Conservation (phyloP, 2,113 vertebrate genomes). For the Psilopogon haemacephalus region DNA sequence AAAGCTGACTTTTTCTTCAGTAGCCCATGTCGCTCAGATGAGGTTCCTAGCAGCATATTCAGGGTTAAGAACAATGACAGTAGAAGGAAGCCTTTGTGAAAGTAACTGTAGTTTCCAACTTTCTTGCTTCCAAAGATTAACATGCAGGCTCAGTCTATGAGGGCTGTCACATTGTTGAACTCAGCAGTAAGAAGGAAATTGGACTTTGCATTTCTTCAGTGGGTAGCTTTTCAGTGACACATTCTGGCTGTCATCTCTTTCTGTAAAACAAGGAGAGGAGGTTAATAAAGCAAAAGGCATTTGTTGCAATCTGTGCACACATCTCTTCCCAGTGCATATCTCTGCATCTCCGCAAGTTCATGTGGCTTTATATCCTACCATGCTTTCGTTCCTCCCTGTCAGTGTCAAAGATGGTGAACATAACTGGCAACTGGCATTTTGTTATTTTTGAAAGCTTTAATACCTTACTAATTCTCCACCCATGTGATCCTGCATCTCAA, state of each 20-base stretch:
- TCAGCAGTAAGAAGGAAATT: not conserved
- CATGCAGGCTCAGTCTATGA: not conserved
- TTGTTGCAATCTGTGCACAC: not conserved
- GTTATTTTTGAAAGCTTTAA: not conserved
- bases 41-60: constrained; percentile 63
- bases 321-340: not conserved
- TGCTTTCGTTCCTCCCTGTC: not conserved
- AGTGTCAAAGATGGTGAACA: not conserved
- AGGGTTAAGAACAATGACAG: constrained; percentile 42
- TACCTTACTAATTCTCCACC: not conserved
- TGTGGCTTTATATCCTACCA: not conserved
- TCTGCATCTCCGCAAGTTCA: not conserved
- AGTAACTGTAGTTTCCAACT: not conserved
- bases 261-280: constrained; percentile 72
- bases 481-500: not conserved
- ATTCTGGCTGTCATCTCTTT: constrained; percentile 84
- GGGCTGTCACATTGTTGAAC: not conserved
- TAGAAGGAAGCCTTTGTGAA: not conserved
- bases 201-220: constrained; percentile 22
- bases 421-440: not conserved
- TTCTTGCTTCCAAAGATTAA: not conserved
- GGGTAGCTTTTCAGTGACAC: constrained; percentile 73
- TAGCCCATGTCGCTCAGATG: not conserved
- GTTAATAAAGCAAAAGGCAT: not conserved
- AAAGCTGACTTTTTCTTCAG: not conserved